Conservation (phyloP, 2,888 invertebrate genomes). For the Archips xylosteana region DNA sequence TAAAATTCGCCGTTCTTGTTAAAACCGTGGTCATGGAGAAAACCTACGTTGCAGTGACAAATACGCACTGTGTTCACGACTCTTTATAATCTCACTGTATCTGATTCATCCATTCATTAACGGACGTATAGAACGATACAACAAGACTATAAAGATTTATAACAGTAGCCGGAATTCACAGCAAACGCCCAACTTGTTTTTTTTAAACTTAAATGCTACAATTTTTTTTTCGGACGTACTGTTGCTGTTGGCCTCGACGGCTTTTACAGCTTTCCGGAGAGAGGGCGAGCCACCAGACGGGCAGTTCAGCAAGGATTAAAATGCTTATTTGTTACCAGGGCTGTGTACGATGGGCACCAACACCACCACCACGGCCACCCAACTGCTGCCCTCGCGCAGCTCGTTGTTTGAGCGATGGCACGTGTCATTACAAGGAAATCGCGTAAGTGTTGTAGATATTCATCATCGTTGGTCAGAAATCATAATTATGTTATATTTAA, state of each 20-base stretch:
- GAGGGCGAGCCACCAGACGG: too few relatives aligned
- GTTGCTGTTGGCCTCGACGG: too few relatives aligned
- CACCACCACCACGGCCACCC: slow-evolving; percentile 90
- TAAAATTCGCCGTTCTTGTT: too few relatives aligned
- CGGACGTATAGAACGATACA: neutral
- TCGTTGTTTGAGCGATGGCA: slow-evolving; percentile 92
- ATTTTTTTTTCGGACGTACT: too few relatives aligned
- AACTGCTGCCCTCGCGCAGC: slow-evolving; percentile 93
- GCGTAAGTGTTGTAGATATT: slow-evolving; percentile 59
- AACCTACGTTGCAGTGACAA: too few relatives aligned
- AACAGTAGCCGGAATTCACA: too few relatives aligned
- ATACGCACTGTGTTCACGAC: too few relatives aligned
- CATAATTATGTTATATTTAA: neutral
- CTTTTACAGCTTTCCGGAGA: too few relatives aligned
- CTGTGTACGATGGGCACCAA: slow-evolving; percentile 94
- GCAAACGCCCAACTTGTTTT: too few relatives aligned
- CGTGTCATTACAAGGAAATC: slow-evolving; percentile 90
- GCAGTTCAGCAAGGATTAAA: too few relatives aligned
- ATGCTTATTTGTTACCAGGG: slow-evolving; percentile 57
- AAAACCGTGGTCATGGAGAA: too few relatives aligned
- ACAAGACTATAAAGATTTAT: neutral
- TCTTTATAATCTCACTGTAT: neutral
- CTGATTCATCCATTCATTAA: neutral
- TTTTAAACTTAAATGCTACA: too few relatives aligned
- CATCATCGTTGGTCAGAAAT: neutral